Conservation (phyloP, 1,140 invertebrate species). For the Drosophila kurseongensis region DNA sequence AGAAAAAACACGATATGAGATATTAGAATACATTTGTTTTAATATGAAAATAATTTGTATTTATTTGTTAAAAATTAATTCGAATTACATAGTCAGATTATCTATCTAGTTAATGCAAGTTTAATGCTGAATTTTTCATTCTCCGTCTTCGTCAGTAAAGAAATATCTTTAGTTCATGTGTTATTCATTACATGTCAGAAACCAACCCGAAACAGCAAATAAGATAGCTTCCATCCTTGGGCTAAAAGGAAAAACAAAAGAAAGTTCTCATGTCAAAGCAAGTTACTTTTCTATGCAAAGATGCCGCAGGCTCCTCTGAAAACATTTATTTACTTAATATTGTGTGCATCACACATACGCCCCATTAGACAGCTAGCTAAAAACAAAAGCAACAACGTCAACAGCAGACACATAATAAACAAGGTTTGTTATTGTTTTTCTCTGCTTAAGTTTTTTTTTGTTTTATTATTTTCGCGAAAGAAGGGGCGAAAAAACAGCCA, state of each 20-base stretch:
- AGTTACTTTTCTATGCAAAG: constrained; percentile 61
- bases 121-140: not conserved
- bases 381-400: constrained; percentile 11
- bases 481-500: constrained; percentile 42
- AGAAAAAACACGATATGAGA: not conserved
- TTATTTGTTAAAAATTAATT: too few relatives aligned
- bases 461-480: constrained; percentile 7
- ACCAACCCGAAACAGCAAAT: not conserved
- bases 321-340: constrained; percentile 74
- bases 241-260: constrained; percentile 10
- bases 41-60: too few relatives aligned
- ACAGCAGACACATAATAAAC: constrained; percentile 68
- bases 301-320: constrained; percentile 14
- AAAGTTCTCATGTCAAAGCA: constrained; percentile 42
- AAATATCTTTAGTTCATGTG: constrained; percentile 35
- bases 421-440: constrained; percentile 49
- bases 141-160: constrained; percentile 13
- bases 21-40: too few relatives aligned
- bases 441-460: constrained; percentile 11
- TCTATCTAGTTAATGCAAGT: too few relatives aligned
- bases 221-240: constrained; percentile 1
- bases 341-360: constrained; percentile 70
- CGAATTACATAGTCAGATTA: too few relatives aligned
- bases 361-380: constrained; percentile 61
- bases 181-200: constrained; percentile 51